Evolutionary conservation across 1,140 invertebrate species (phyloP).

Genomic region (Lordiphosa mommai): DNA sequence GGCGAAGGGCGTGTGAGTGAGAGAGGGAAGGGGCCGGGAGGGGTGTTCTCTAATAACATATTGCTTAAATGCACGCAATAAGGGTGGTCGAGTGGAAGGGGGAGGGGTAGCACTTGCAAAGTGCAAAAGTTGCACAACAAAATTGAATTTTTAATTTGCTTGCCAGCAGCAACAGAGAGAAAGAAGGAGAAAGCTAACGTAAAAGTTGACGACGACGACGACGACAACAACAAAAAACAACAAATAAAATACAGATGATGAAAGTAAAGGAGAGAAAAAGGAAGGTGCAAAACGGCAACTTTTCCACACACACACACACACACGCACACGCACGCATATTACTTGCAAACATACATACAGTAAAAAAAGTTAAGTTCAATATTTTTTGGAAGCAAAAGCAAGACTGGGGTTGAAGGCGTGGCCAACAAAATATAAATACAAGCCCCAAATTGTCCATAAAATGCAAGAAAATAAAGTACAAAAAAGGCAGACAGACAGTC

Average conservation of each 20-base stretch:
- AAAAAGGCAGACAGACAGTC: no score
- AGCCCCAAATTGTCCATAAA: no score
- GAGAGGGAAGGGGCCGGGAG: background rate
- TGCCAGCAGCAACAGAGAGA: constrained; percentile 17
- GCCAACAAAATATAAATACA: no score
- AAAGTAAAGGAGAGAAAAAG: background rate
- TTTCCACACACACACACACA: background rate
- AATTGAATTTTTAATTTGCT: constrained; percentile 60
- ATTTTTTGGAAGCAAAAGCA: no score
- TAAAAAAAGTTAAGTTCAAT: background rate
- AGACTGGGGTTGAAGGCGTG: no score
- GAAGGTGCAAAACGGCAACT: background rate
- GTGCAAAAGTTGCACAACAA: constrained; percentile 53
- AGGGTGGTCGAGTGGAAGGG: background rate
- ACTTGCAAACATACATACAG: background rate
- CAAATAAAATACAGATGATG: background rate
- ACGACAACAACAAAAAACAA: background rate
- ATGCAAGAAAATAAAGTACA: no score
- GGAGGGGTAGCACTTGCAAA: constrained; percentile 12
- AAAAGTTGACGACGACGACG: constrained; percentile 3
- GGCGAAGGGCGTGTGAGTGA: background rate
- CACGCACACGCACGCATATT: background rate
- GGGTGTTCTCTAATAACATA: constrained; percentile 41
- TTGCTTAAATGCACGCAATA: constrained; percentile 47
- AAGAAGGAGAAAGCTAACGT: constrained; percentile 3